Percentiles rank a stretch among this genome's conserved stretches.
phyloP scores from a whole-genome alignment of 30 jellyfish, hydroid and myxozoan species.

The Aurelia sp. region DNA sequence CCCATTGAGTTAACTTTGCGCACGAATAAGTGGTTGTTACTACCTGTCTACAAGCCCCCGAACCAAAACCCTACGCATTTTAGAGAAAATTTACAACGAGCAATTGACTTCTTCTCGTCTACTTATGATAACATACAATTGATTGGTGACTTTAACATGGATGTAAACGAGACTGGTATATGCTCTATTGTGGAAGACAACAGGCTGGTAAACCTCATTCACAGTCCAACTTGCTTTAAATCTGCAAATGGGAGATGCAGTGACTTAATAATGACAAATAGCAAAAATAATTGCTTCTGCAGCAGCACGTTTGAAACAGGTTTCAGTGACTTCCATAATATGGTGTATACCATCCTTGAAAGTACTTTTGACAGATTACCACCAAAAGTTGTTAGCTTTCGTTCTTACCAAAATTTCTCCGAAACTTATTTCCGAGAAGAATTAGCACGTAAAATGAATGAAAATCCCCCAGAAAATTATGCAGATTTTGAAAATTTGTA shows the following conservation, averaged over 20 bases:
- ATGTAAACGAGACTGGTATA: too few relatives aligned
- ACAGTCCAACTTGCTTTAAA: not conserved
- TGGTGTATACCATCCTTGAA: constrained; percentile 39
- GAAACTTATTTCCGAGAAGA: not conserved
- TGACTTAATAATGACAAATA: constrained; percentile 24
- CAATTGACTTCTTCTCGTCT: not conserved
- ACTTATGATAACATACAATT: too few relatives aligned
- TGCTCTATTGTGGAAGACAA: too few relatives aligned
- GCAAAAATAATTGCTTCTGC: not conserved
- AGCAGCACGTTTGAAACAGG: constrained; percentile 23
- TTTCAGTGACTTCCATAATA: constrained; percentile 36
- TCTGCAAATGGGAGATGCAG: constrained; percentile 21
- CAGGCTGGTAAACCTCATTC: not conserved
- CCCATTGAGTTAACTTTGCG: not conserved
- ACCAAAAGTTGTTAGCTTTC: too few relatives aligned
- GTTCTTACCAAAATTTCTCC: too few relatives aligned
- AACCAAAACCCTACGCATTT: constrained; percentile 4
- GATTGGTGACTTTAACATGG: too few relatives aligned
- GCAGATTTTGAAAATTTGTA: not conserved
- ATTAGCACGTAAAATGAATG: not conserved
- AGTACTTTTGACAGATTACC: not conserved
- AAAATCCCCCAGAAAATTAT: constrained; percentile 8
- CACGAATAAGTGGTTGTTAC: not conserved
- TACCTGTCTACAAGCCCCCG: not conserved
- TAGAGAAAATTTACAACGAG: constrained; percentile 6